A percentile compares a stretch with the other conserved stretches of the same genome.
Evolutionary conservation across 2,797 vertebrate genomes (phyloP).

Genomic region (Fratercula arctica): DNA sequence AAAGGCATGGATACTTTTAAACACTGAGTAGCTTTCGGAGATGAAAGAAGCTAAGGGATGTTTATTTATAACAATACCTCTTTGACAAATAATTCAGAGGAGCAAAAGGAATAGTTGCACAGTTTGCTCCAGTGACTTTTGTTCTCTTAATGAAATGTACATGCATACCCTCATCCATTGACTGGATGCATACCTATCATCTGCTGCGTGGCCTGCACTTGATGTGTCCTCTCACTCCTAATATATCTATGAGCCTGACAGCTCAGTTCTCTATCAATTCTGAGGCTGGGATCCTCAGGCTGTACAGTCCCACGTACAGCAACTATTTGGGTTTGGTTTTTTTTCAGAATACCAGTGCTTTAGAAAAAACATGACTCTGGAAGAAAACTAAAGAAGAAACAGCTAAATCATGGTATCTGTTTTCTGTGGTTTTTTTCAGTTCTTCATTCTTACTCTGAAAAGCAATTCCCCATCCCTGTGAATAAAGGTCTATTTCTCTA

Average conservation of each 20-base stretch:
- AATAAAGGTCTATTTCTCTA: neutral
- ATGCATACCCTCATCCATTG: neutral
- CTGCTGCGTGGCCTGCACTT: neutral
- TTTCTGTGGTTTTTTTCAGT: neutral
- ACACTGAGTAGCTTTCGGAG: constrained; percentile 11
- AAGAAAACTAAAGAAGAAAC: neutral
- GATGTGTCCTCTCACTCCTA: neutral
- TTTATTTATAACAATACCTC: constrained; percentile 18
- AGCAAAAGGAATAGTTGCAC: constrained; percentile 2
- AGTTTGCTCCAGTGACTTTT: constrained; percentile 9
- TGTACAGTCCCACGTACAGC: neutral
- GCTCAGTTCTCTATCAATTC: neutral
- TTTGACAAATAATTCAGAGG: constrained; percentile 6
- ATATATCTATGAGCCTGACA: neutral
- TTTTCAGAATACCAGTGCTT: neutral
- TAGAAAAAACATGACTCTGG: neutral
- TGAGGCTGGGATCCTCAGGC: neutral
- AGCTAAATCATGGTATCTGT: neutral
- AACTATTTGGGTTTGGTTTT: neutral
- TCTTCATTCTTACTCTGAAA: neutral
- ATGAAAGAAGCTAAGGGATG: neutral
- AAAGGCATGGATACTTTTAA: constrained; percentile 20
- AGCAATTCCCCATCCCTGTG: neutral
- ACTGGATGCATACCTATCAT: neutral
- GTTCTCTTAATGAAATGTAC: constrained; percentile 12